phyloP scores from a whole-genome alignment of 2,888 invertebrate genomes.

The Encarsia formosa region DNA sequence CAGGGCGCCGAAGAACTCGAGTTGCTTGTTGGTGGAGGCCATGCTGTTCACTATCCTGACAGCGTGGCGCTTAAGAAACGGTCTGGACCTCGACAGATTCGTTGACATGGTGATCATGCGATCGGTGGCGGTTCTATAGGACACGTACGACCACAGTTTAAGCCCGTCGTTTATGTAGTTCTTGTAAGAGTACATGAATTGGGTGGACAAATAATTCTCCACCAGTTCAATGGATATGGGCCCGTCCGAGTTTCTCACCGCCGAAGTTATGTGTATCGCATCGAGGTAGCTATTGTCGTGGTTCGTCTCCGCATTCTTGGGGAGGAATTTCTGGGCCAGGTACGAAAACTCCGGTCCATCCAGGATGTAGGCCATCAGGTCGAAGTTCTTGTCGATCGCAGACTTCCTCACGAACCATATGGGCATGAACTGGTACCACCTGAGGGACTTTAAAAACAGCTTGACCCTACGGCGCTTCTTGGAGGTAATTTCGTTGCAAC shows the following conservation, averaged over 20 bases:
- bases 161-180: slow-evolving; percentile 22
- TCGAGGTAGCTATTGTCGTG: slow-evolving; percentile 2
- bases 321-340: slow-evolving; percentile 34
- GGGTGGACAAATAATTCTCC: slow-evolving; percentile 2
- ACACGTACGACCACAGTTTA: slow-evolving; percentile 18
- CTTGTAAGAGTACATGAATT: slow-evolving; percentile 17
- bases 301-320: slow-evolving; percentile 24
- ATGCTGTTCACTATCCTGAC: slow-evolving; percentile 37
- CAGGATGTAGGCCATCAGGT: slow-evolving; percentile 33
- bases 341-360: slow-evolving; percentile 29
- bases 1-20: slow-evolving; percentile 22
- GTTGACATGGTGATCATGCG: slow-evolving; percentile 11
- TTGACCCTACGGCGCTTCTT: slow-evolving; percentile 13
- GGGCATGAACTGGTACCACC: slow-evolving; percentile 43
- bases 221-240: slow-evolving; percentile 17
- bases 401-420: slow-evolving; percentile 31
- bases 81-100: slow-evolving; percentile 8
- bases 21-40: slow-evolving; percentile 27
- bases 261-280: slow-evolving; percentile 1
- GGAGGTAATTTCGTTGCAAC: slow-evolving; percentile 4
- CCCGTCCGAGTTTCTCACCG: slow-evolving; percentile 8
- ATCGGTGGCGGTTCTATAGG: slow-evolving; percentile 11
- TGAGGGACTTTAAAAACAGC: slow-evolving; percentile 32
- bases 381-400: slow-evolving; percentile 18
- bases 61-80: slow-evolving; percentile 39